Conservation (phyloP, 64 coral and sea anemone species). For the Montipora capricornis region DNA sequence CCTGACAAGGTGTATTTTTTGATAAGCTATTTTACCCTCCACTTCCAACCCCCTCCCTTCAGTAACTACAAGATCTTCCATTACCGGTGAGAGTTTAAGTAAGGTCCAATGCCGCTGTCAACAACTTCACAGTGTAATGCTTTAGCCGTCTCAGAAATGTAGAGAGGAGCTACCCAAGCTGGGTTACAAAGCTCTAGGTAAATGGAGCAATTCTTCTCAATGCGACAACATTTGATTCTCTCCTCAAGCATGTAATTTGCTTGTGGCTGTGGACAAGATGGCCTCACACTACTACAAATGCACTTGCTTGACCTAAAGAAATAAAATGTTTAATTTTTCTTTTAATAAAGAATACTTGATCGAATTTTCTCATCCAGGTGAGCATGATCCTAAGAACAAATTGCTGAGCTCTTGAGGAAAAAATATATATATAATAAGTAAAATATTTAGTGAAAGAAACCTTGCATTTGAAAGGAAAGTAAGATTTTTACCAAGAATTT, state of each 20-base stretch:
- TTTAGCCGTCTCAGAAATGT: background rate
- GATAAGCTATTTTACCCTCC: no score
- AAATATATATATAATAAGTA: no score
- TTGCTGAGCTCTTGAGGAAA: no score
- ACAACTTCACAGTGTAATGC: conserved; percentile 43
- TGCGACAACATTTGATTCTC: conserved; percentile 11
- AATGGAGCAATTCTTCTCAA: conserved; percentile 28
- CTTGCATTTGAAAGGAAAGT: no score
- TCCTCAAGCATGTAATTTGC: background rate
- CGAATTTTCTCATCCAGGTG: no score
- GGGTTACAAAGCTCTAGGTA: conserved; percentile 71
- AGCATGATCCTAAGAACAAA: no score
- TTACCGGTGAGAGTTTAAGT: conserved; percentile 70
- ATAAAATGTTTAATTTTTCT: background rate
- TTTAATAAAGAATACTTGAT: no score
- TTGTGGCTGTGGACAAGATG: background rate
- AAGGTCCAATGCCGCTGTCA: conserved; percentile 65
- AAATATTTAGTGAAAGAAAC: no score
- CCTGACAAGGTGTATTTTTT: no score
- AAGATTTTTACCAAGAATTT: background rate
- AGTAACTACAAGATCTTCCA: background rate
- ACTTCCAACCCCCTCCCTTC: background rate
- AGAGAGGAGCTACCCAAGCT: conserved; percentile 87
- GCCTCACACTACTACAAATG: background rate
- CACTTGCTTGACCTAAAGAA: conserved; percentile 1